phyloP scores from a whole-genome alignment of 1,140 invertebrate genomes.

The Macrobrachium rosenbergii region DNA sequence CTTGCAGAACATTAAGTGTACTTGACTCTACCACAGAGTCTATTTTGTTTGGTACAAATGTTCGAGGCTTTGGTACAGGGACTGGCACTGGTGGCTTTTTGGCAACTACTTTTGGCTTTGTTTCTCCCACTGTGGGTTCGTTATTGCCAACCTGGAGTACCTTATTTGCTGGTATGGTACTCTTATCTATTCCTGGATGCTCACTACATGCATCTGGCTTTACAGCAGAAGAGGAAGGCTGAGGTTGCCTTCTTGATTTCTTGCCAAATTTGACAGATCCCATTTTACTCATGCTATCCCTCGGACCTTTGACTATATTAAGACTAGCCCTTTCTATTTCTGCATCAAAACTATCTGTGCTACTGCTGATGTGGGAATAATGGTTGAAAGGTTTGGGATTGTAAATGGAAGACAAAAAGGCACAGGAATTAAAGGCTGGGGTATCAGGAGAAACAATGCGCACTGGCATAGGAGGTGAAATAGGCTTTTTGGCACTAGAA shows the following conservation, averaged over 20 bases:
- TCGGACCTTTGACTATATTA: slow-evolving; percentile 44
- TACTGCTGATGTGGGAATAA: slow-evolving; percentile 19
- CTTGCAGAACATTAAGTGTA: no score
- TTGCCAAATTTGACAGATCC: slow-evolving; percentile 53
- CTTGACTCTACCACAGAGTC: background rate
- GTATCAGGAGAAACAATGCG: background rate
- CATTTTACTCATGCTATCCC: slow-evolving; percentile 32
- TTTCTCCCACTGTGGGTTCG: no score
- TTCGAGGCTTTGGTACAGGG: slow-evolving; percentile 14
- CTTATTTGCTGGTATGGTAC: no score
- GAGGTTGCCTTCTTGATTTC: slow-evolving; percentile 1
- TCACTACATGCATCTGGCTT: background rate
- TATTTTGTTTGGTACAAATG: background rate
- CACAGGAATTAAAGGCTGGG: slow-evolving; percentile 6
- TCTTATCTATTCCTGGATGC: background rate
- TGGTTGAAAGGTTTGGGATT: background rate
- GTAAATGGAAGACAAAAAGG: slow-evolving; percentile 16
- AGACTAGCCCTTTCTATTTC: slow-evolving; percentile 41
- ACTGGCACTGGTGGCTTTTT: background rate
- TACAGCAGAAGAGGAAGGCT: background rate
- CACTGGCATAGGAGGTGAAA: background rate
- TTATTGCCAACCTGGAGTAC: no score
- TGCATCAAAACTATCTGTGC: slow-evolving; percentile 12
- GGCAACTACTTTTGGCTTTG: no score
- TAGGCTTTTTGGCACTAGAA: background rate